These are phyloP conservation scores for Dendrolimus punctatus DNA, from an alignment of 1,140 invertebrate genomes.

Conservation along the genomic window DNA sequence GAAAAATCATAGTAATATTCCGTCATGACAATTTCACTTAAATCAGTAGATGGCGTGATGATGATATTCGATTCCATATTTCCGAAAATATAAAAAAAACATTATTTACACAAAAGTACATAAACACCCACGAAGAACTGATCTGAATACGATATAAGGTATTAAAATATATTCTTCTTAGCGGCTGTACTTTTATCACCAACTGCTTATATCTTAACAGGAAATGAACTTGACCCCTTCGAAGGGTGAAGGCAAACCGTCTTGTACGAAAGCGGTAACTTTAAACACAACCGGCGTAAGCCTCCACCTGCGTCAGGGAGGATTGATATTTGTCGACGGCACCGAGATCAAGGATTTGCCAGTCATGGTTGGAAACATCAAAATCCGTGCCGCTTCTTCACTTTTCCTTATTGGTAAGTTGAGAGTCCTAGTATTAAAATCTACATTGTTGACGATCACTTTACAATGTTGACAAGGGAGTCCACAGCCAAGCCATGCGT, in stretches of 20 bases:
- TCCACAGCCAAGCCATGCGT: too few relatives aligned
- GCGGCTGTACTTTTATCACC: too few relatives aligned
- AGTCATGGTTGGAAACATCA: conserved; percentile 73
- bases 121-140: too few relatives aligned
- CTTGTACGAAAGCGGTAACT: conserved; percentile 87
- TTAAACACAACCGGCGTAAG: conserved; percentile 69
- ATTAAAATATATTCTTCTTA: too few relatives aligned
- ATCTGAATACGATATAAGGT: too few relatives aligned
- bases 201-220: conserved; percentile 33
- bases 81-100: too few relatives aligned
- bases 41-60: too few relatives aligned
- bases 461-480: too few relatives aligned
- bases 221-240: conserved; percentile 76
- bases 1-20: not conserved
- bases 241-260: conserved; percentile 74
- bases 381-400: conserved; percentile 82
- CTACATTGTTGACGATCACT: too few relatives aligned
- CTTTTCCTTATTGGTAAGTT: conserved; percentile 77
- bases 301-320: conserved; percentile 82
- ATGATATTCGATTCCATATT: too few relatives aligned
- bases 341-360: conserved; percentile 80
- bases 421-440: not conserved
- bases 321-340: conserved; percentile 79
- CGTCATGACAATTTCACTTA: too few relatives aligned
- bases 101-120: too few relatives aligned